Base-by-base conservation (phyloP, 2,888 invertebrate species). In the Volucella zonaria region DNA sequence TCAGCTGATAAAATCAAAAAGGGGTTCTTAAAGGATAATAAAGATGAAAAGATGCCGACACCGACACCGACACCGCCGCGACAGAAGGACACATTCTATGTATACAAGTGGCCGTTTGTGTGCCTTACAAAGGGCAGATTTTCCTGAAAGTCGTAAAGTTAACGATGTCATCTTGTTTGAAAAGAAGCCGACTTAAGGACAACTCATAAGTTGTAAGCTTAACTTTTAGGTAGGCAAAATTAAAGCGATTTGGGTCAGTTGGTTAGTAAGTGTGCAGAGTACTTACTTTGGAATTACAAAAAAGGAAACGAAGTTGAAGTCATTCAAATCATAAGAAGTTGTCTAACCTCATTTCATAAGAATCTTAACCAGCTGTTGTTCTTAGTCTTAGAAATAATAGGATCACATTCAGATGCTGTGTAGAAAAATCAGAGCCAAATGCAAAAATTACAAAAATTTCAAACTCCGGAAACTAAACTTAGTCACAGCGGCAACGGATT, bases 1-100 rank as follows among this genome's bases (percentile, higher is more conserved):
- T 81, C 54, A 81, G 80, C 62, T 81, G 85, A 81, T 85, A 77
- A 85, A 85, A 58, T 77, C 76, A 31, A 31, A 31, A 31, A 31
- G 56, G 47, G 61, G 23, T 76, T 85, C 76, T 76, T 73, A 77
- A 85, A 85, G 81, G 81, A 85, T 85, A 81, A 85, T 85, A 85
- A 85, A 85, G 85, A 85, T 85, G 76, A 85, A 85, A 81, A n/a
- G 61, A 42, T 40, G 66, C 81, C 83, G 81, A 31, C 31, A 47
- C 15, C 6, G 31, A 31, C 4, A 31, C 31, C 31, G 31, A 6
- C 31, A 31, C 23, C 1, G 23, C 4, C 23, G 0, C 6, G 68
- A 75, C 61, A 61, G 1, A 74, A 79, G 77, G 79, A 75, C 76
- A 76, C 67, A 67, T 11, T 18, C 31, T 68, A 38, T 31, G 58